Evolutionary conservation across 1,140 invertebrate species (phyloP).

Genomic region (Achatina immaculata): DNA sequence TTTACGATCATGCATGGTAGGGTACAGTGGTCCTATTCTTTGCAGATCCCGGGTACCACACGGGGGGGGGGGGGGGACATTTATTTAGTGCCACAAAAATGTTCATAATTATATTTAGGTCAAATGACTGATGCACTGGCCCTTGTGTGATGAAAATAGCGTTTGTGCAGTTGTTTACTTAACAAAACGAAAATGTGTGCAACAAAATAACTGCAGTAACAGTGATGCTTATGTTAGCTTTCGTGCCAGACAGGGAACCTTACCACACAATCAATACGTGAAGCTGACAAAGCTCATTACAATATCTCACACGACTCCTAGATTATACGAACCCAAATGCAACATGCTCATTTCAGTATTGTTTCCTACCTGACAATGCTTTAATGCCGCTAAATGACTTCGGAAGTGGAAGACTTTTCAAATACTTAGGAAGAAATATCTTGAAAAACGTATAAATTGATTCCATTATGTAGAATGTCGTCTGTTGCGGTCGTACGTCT

Average conservation of each 20-base stretch:
- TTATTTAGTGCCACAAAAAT: too few species aligned
- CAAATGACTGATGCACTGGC: too few species aligned
- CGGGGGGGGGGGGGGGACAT: too few species aligned
- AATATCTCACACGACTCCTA: neutral
- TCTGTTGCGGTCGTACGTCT: too few species aligned
- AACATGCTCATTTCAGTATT: neutral
- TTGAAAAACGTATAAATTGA: slow-evolving; percentile 43
- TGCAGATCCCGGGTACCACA: too few species aligned
- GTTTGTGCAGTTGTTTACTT: too few species aligned
- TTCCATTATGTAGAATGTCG: too few species aligned
- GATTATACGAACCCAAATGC: neutral
- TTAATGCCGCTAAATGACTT: slow-evolving; percentile 45
- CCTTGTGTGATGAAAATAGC: too few species aligned
- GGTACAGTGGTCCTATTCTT: too few species aligned
- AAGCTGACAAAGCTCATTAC: neutral
- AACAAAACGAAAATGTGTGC: too few species aligned
- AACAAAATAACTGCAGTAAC: neutral
- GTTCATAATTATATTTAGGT: too few species aligned
- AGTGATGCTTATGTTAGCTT: neutral
- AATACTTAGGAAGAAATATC: slow-evolving; percentile 46
- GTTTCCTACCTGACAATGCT: slow-evolving; percentile 42
- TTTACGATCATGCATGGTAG: too few species aligned
- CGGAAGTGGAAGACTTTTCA: slow-evolving; percentile 47
- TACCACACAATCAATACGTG: neutral
- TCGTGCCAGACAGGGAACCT: neutral